Evolutionary conservation across 2,113 vertebrate species (phyloP).

Genomic region (Amazona guildingii): DNA sequence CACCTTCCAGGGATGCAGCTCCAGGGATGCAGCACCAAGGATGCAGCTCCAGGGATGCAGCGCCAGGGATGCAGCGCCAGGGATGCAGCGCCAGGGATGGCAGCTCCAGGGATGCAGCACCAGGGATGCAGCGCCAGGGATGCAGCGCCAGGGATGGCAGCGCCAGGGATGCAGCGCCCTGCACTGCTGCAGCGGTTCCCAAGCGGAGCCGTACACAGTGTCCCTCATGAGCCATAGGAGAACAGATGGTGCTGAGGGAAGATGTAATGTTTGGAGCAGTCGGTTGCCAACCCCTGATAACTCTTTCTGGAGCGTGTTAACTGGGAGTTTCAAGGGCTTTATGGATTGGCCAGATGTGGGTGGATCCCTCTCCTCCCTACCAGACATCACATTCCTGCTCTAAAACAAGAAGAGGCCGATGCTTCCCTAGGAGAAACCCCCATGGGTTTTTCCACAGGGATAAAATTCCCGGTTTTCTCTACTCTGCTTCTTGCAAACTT

Average conservation of each 20-base stretch:
- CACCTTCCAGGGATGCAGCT: background rate
- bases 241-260: background rate
- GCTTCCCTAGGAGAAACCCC: background rate
- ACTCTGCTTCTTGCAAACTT: background rate
- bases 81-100: too few species aligned
- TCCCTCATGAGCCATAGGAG: background rate
- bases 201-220: rapidly evolving
- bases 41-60: background rate
- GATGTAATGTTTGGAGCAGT: constrained; percentile 24
- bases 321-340: background rate
- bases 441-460: background rate
- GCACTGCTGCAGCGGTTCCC: background rate
- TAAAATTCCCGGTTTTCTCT: background rate
- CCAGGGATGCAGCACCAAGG: background rate
- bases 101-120: background rate
- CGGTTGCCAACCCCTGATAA: background rate
- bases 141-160: background rate
- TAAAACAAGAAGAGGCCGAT: background rate
- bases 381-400: constrained; percentile 17
- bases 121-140: background rate
- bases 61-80: background rate
- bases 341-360: constrained; percentile 17
- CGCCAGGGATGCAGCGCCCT: background rate
- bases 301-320: background rate
- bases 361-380: constrained; percentile 7